Evolutionary conservation across 2,888 invertebrate species (phyloP), one percentile per base, ranked within the genome.

Genomic region (Diachrysia chrysitis): DNA sequence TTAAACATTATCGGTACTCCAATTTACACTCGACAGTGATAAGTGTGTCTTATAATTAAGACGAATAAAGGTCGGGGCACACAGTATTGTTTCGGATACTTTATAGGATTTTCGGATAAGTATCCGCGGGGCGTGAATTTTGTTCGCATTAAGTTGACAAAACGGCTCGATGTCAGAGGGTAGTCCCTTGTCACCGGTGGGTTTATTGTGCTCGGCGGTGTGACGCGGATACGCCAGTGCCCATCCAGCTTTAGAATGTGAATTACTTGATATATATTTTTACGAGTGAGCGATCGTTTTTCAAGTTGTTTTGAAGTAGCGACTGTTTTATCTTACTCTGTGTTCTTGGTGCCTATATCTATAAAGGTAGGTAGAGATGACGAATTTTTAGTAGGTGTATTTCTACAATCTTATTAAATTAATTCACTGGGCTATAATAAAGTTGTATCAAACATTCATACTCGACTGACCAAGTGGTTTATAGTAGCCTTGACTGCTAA

Each of bases 11-110:
- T 73, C 60, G 68, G 67, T 57, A 69, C 62, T 68, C 74, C 78
- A 79, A 83, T 79, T 81, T 82, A 64, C 71, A 71, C 69, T 66
- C 76, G 88, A 89, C 89, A 86, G 79, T 87, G 89, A 90, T 85
- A 86, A 88, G 89, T 89, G 81, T 59, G 29, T 63, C 69, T 48
- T 63, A 73, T 77, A 83, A 83, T 83, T 82, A 80, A 80, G 82
- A 82, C 61, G 73, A 75, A 80, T 82, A 78, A 69, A 72, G 74
- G 71, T 72, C 54, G 32, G 35, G 53, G 58, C 70, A 75, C 62
- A 73, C 59, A 61, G 73, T 68, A 78, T 77, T 73, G 78, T 76
- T 70, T 76, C 72, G 61, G 58, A 74, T 37, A 73, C 78, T 73
- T 78, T 63, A 69, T 75, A 60, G 21, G 63, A 62, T 69, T 70